Evolutionary conservation across 1,140 invertebrate species (phyloP).

Genomic region (Papilio xuthus): DNA sequence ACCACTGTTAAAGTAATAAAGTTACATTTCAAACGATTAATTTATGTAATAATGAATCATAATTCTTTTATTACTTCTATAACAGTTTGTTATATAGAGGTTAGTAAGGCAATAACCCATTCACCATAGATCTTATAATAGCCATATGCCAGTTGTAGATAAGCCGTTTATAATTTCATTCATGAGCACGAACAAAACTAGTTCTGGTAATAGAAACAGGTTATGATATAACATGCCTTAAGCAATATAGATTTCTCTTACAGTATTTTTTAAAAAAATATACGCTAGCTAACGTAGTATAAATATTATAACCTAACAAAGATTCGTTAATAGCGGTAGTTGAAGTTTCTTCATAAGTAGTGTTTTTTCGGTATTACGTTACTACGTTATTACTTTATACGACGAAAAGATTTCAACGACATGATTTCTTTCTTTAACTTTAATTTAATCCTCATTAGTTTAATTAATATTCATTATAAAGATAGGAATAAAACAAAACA

Average conservation of each 20-base stretch:
- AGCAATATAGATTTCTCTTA: constrained; percentile 45
- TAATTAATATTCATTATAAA: neutral
- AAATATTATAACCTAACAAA: too few species aligned
- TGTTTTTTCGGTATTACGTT: too few species aligned
- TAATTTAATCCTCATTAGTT: too few species aligned
- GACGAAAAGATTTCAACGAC: neutral
- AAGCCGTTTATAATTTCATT: constrained; percentile 51
- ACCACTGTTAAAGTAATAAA: neutral
- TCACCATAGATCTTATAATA: constrained; percentile 27
- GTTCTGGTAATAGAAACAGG: constrained; percentile 52
- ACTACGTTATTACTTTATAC: neutral
- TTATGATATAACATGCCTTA: constrained; percentile 49
- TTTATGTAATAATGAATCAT: neutral
- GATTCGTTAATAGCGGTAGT: too few species aligned
- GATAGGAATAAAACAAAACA: neutral
- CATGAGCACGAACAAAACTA: constrained; percentile 52
- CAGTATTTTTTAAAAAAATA: constrained; percentile 52
- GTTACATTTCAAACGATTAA: neutral
- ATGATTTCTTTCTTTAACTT: too few species aligned
- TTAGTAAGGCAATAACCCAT: constrained; percentile 7
- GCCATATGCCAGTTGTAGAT: constrained; percentile 8
- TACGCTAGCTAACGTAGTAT: neutral
- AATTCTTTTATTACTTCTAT: neutral
- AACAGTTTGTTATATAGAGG: neutral
- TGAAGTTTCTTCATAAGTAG: too few species aligned